Percentiles rank a stretch among this genome's conserved stretches.
Conservation (phyloP, 2,113 vertebrate genomes). For the Apodemus sylvaticus region DNA sequence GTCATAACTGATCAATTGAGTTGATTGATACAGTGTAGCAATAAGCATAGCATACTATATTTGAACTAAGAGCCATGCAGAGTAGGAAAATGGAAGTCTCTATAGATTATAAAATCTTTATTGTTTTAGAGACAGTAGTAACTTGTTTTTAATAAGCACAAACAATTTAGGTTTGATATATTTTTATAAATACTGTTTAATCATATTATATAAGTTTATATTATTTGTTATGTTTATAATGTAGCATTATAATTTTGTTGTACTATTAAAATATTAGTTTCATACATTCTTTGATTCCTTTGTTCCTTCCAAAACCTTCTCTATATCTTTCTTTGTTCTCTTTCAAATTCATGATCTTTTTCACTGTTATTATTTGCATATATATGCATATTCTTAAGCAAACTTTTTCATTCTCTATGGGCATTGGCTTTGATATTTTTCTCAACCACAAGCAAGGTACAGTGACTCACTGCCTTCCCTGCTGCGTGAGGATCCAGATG, state of each 20-base stretch:
- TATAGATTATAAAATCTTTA: not conserved
- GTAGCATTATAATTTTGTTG: not conserved
- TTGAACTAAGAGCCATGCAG: not conserved
- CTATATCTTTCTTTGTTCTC: not conserved
- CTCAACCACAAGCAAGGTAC: not conserved
- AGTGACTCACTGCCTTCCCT: not conserved
- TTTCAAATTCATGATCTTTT: not conserved
- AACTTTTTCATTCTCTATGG: not conserved
- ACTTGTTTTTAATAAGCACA: not conserved
- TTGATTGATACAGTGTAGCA: not conserved
- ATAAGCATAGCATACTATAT: not conserved
- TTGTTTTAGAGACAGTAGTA: not conserved
- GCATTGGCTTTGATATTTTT: not conserved
- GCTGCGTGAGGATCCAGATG: too few relatives aligned
- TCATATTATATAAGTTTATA: not conserved
- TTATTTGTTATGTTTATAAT: not conserved
- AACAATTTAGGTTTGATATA: not conserved
- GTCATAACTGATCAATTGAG: not conserved
- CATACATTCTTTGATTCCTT: not conserved
- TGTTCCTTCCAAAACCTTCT: not conserved
- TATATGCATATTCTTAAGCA: not conserved
- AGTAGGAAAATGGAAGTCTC: not conserved
- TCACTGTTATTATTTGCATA: not conserved
- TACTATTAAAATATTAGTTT: not conserved
- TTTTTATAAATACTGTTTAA: not conserved